Percentiles rank a stretch among this genome's conserved stretches.
Evolutionary conservation across 2,797 vertebrate species (phyloP).

Genomic region (Merluccius polli): DNA sequence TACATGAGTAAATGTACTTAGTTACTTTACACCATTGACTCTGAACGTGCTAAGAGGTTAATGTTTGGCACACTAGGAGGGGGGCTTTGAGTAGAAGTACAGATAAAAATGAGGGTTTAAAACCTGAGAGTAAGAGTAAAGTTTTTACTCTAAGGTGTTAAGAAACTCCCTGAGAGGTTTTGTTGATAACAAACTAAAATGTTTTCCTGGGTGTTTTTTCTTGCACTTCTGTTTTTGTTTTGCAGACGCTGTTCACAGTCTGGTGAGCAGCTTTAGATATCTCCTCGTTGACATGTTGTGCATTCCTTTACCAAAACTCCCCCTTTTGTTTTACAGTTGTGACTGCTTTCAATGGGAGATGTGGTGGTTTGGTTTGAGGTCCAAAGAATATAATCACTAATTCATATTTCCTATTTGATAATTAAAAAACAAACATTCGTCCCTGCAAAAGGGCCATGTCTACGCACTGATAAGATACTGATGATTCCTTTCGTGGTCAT

Average conservation of each 20-base stretch:
- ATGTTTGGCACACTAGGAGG: too few species aligned
- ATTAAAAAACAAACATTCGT: background rate
- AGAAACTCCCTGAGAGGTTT: background rate
- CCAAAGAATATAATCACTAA: conserved; percentile 1
- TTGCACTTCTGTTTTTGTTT: too few species aligned
- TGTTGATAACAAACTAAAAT: too few species aligned
- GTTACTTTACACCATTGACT: too few species aligned
- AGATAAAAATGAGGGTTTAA: background rate
- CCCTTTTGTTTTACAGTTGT: background rate
- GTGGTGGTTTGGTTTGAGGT: background rate
- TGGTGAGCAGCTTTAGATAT: too few species aligned
- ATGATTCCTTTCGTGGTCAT: background rate
- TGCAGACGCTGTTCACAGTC: too few species aligned
- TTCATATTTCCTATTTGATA: background rate
- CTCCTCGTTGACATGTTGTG: too few species aligned
- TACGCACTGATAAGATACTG: conserved; percentile 15
- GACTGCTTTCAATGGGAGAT: background rate
- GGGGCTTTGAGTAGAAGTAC: background rate
- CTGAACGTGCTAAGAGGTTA: too few species aligned
- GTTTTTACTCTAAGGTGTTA: background rate
- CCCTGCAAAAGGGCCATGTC: background rate
- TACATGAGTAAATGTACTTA: too few species aligned
- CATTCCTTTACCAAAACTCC: too few species aligned
- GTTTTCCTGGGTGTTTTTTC: too few species aligned
- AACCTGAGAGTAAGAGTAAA: background rate